Evolutionary conservation across 2,113 vertebrate genomes (phyloP), one percentile per base, ranked within the genome.

Genomic region (Coturnix japonica): DNA sequence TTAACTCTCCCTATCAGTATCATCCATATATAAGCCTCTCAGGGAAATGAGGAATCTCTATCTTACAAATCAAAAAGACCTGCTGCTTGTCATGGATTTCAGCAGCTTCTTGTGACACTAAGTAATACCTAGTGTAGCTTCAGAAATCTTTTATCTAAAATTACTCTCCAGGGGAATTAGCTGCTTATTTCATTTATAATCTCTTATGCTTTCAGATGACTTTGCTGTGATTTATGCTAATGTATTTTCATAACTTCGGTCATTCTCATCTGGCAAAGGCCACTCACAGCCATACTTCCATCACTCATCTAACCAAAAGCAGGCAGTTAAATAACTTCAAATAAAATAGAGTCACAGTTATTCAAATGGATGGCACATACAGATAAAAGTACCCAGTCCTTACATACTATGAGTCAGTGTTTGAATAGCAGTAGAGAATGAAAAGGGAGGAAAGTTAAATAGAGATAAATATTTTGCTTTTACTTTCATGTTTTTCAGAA

Each of bases 181-280:
- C 12, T 19, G 73, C 75, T 95, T 92, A 85, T 92, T 96, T 96
- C n/a, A 87, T 93, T 95, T 91, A 64, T 61, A 39, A 87, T 96
- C 64, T 57, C 70, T 93, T 89, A 65, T 51, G 46, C 69, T 92
- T 91, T 87, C 75, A 86, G 89, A 87, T 65, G 33, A 46, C 53
- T 92, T 85, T 61, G 67, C 43, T 93, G 11, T 81, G 77, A 95
- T 96, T 89, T 94, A 93, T 94, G 88, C 57, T 95, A 85, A 86
- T 92, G 82, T 71, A 59, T 93, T 94, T 91, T 95, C 85, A 94
- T 92, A 89, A 91, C 73, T 79, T 85, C 0, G 13, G 86, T 95
- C 90, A 91, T 93, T 96, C 59, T 96, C 70, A 64, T 94, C 83
- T 93, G 78, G 83, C 80, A 96, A 96, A 87, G 67, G 70, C 85